Percentiles rank a stretch among this genome's conserved stretches.
Evolutionary conservation across 2,113 vertebrate species (phyloP).

Genomic region (Cnemophilus loriae): DNA sequence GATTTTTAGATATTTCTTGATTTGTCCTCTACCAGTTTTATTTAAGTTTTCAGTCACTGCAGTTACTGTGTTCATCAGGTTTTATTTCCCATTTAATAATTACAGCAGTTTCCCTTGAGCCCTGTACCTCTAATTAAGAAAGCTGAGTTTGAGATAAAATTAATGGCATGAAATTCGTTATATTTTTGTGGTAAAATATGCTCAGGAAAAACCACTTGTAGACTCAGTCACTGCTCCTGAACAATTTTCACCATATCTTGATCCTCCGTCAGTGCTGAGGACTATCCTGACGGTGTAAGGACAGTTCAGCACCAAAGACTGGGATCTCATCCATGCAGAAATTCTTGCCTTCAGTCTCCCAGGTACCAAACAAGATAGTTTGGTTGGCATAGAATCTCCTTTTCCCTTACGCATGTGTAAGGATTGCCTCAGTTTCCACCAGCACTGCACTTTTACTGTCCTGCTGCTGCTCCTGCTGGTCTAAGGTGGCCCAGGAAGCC

Average conservation of each 20-base stretch:
- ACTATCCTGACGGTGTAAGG: neutral
- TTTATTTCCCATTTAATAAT: conserved; percentile 17
- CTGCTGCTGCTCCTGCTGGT: neutral
- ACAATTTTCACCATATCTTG: neutral
- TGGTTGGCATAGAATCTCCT: neutral
- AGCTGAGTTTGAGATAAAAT: neutral
- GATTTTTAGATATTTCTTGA: neutral
- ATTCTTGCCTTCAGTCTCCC: neutral
- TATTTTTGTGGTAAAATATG: neutral
- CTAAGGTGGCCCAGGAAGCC: neutral
- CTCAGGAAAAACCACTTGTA: neutral
- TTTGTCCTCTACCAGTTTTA: neutral
- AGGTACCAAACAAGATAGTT: neutral
- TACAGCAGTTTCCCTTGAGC: neutral
- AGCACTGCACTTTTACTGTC: neutral
- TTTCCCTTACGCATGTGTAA: neutral
- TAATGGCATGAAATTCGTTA: neutral
- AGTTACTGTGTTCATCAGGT: neutral
- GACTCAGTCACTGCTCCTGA: neutral
- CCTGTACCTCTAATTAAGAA: conserved; percentile 6
- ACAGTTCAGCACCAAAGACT: neutral
- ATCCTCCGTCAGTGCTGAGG: neutral
- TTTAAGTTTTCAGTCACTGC: neutral
- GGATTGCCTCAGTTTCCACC: neutral
- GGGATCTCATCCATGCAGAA: neutral